Evolutionary conservation across 1,140 invertebrate genomes (phyloP).

Genomic region (Aradophagus sp.): DNA sequence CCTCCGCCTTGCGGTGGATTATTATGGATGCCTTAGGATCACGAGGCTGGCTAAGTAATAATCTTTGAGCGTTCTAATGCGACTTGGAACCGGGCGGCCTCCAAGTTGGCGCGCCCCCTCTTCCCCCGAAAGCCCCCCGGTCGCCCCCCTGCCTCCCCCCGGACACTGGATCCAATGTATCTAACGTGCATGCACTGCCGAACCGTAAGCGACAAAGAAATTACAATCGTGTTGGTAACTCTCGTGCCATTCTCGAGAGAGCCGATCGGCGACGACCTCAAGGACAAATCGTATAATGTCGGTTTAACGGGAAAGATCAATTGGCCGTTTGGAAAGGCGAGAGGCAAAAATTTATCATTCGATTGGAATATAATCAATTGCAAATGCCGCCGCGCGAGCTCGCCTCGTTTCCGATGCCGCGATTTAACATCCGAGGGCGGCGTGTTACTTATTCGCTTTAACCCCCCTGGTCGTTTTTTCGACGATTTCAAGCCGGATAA

Average conservation of each 20-base stretch:
- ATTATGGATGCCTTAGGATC: slow-evolving; percentile 72
- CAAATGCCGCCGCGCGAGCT: slow-evolving; percentile 39
- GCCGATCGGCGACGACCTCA: slow-evolving; percentile 65
- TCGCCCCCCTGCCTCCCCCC: slow-evolving; percentile 12
- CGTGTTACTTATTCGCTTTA: too few relatives aligned
- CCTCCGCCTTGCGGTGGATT: slow-evolving; percentile 61
- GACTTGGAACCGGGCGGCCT: slow-evolving; percentile 74
- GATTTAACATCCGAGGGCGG: too few relatives aligned
- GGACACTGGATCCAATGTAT: slow-evolving; percentile 49
- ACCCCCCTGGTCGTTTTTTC: too few relatives aligned
- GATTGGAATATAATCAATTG: slow-evolving; percentile 54
- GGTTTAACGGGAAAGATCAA: slow-evolving; percentile 60
- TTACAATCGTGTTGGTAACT: slow-evolving; percentile 64
- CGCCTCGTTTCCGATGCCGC: slow-evolving; percentile 24
- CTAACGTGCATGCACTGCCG: slow-evolving; percentile 59
- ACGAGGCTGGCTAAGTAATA: slow-evolving; percentile 72
- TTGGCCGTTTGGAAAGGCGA: slow-evolving; percentile 59
- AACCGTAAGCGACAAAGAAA: slow-evolving; percentile 67
- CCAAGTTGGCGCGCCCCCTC: slow-evolving; percentile 66
- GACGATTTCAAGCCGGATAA: too few relatives aligned
- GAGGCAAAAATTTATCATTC: slow-evolving; percentile 59
- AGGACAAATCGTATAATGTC: slow-evolving; percentile 64
- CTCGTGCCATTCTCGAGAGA: slow-evolving; percentile 61
- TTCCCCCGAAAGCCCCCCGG: slow-evolving; percentile 13
- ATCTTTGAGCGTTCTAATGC: slow-evolving; percentile 73